Base-by-base conservation (phyloP, 1,140 invertebrate species). In the Penaeus japonicus region DNA sequence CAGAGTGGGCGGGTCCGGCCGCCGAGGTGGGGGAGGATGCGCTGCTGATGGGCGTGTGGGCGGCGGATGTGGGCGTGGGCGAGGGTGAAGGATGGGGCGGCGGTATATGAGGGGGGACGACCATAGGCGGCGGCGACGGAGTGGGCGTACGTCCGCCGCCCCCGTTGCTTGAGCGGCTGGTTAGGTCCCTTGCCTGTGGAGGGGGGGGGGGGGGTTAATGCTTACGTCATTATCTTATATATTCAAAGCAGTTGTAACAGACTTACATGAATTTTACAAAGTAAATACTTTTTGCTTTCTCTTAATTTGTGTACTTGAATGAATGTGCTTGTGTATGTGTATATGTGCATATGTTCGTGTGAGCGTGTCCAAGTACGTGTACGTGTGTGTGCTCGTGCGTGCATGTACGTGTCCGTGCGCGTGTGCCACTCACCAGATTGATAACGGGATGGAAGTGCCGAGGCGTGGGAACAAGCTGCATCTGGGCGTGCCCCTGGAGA, bases 1-100 rank as follows among this genome's bases (percentile, higher is more conserved):
- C 93, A 57, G 91, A 93, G 12, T 92, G 91, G 22, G 91, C 85
- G 59, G 65, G 87, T 53, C 85, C 83, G 22, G 82, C 47, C 12
- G 85, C 70, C 2, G 85, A 78, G 4, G 86, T 57, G 24, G 90
- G 75, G 54, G 88, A 70, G 24, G 89, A 82, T 4, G 87, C 77
- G 27, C 88, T 24, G 55, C 84, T 83, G 70, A 62, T 84, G 85
- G 62, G 84, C 32, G 82, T 77, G 83, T 65, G 80, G 27, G 85
- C 87, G 83, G 77, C 70, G 70, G 73, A 75, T 7, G 83, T 81
- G 27, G 90, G 82, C 22, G 73, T 87, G 77, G 85, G 85, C 55
- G 90, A 85, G 62, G 90, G 89, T 4, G 90, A 85, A 22, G 90
- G 89, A n/a, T 85, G 88, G 18, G 90, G 88, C 32, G 89, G 87